These are phyloP conservation scores for Pammene fasciana DNA, from an alignment of 2,888 invertebrate species.

Conservation along the genomic window DNA sequence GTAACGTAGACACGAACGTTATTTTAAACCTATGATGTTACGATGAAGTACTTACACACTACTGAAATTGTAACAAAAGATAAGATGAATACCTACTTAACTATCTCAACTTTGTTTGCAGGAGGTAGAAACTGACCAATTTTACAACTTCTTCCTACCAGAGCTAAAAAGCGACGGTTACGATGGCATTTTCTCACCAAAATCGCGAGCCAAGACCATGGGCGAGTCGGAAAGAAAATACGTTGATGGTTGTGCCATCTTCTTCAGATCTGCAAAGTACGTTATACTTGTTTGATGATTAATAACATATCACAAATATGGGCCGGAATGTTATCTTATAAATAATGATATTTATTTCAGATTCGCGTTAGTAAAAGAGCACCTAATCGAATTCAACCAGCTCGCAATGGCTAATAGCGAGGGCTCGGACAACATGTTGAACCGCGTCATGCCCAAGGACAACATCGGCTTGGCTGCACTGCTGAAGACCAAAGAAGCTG, in stretches of 20 bases:
- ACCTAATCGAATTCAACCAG: conserved; percentile 99
- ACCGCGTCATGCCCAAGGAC: conserved; percentile 99
- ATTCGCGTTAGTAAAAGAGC: conserved; percentile 97
- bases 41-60: background rate
- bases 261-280: conserved; percentile 96
- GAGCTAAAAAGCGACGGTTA: conserved; percentile 96
- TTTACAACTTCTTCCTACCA: conserved; percentile 97
- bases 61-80: no score
- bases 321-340: background rate
- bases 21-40: background rate
- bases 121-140: conserved; percentile 99
- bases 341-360: conserved; percentile 76
- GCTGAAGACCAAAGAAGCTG: conserved; percentile 96
- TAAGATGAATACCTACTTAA: no score
- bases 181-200: conserved; percentile 98
- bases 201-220: conserved; percentile 99
- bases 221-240: conserved; percentile 97
- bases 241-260: conserved; percentile 99
- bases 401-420: conserved; percentile 99
- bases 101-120: conserved; percentile 65
- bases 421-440: conserved; percentile 98
- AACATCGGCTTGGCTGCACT: conserved; percentile 98
- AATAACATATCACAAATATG: background rate
- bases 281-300: conserved; percentile 51
- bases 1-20: no score